These are phyloP conservation scores for Butorides virescens DNA, from an alignment of 2,113 vertebrate genomes.

Conservation along the genomic window DNA sequence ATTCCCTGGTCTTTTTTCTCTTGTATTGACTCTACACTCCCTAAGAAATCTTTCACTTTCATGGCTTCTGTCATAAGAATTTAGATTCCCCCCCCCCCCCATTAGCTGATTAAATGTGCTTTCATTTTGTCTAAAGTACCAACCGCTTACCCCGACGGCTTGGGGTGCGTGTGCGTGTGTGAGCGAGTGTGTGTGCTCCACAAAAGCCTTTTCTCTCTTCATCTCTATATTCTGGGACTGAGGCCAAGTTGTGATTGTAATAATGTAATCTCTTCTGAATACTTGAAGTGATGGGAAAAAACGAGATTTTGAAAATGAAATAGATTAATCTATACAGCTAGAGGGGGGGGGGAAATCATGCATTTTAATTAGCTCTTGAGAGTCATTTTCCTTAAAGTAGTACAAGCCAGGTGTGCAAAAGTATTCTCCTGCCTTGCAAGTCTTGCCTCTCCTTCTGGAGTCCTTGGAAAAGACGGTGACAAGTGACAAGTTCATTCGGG, in stretches of 20 bases:
- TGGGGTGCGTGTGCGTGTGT: neutral
- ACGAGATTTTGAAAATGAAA: slow-evolving; percentile 60
- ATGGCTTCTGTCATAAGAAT: neutral
- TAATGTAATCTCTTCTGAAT: slow-evolving; percentile 64
- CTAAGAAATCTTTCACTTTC: neutral
- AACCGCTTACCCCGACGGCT: neutral
- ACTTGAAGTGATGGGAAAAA: slow-evolving; percentile 65
- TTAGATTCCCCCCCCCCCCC: neutral
- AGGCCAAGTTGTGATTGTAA: slow-evolving; percentile 61
- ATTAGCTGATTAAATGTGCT: slow-evolving; percentile 52
- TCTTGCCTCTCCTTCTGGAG: slow-evolving; percentile 29
- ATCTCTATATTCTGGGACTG: slow-evolving; percentile 48
- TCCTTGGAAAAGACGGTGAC: slow-evolving; percentile 46
- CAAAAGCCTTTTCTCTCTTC: slow-evolving; percentile 57
- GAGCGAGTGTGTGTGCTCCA: neutral
- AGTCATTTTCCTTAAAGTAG: slow-evolving; percentile 55
- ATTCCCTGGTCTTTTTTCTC: neutral
- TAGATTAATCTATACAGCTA: slow-evolving; percentile 66
- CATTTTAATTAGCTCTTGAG: slow-evolving; percentile 57
- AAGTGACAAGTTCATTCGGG: slow-evolving; percentile 44
- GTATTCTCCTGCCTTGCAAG: slow-evolving; percentile 37
- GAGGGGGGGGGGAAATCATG: slow-evolving; percentile 27
- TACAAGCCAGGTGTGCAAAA: slow-evolving; percentile 58
- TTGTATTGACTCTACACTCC: neutral
- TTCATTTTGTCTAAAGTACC: slow-evolving; percentile 14